phyloP scores from a whole-genome alignment of 1,140 invertebrate genomes.

The Maconellicoccus hirsutus region DNA sequence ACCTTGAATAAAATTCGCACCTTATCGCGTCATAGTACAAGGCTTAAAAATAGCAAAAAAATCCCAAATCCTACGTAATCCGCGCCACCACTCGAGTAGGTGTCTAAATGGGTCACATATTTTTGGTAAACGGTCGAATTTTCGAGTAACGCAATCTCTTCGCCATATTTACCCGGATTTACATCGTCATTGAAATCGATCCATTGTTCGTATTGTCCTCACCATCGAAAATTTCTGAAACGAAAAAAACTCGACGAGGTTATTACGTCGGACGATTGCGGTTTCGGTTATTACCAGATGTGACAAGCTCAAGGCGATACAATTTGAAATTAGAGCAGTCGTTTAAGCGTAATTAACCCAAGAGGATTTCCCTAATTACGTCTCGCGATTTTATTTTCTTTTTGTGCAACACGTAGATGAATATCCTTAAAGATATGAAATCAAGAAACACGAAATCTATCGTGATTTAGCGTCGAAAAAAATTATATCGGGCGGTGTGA shows the following conservation, averaged over 20 bases:
- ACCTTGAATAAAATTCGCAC: no score
- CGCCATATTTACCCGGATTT: not conserved
- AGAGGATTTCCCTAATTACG: constrained; percentile 3
- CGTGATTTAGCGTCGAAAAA: no score
- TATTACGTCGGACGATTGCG: not conserved
- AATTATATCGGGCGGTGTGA: no score
- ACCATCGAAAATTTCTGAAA: not conserved
- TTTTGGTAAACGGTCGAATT: no score
- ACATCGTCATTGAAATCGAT: not conserved
- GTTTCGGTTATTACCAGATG: not conserved
- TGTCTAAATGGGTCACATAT: no score
- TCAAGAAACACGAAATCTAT: no score
- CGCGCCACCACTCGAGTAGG: no score
- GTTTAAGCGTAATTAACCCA: not conserved
- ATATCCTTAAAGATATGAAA: no score
- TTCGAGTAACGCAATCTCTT: no score
- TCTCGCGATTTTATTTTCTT: not conserved
- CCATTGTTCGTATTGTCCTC: not conserved
- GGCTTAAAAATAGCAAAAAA: no score
- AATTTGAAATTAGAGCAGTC: not conserved
- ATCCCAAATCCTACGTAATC: no score
- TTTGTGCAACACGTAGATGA: not conserved
- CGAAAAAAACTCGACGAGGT: not conserved
- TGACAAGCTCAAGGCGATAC: not conserved
- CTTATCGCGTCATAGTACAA: no score